phyloP scores from a whole-genome alignment of 1,140 invertebrate genomes.

The Brachionus sp. region DNA sequence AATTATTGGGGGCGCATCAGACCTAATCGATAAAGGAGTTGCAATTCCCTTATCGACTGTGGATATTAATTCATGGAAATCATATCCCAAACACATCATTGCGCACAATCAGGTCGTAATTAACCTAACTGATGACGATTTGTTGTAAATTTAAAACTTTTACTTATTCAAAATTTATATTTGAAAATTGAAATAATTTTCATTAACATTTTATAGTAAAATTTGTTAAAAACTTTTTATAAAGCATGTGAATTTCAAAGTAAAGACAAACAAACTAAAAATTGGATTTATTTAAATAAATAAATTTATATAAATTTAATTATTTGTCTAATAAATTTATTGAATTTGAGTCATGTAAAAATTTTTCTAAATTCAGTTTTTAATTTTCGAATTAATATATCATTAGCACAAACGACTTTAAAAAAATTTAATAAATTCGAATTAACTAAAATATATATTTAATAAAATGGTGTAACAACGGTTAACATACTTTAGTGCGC shows the following conservation, averaged over 20 bases:
- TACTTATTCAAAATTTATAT: background rate
- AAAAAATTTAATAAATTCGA: no score
- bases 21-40: slow-evolving; percentile 45
- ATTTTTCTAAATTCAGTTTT: no score
- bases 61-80: slow-evolving; percentile 46
- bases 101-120: slow-evolving; percentile 46
- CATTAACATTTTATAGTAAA: background rate
- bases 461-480: no score
- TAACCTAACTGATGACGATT: slow-evolving; percentile 46
- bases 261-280: background rate
- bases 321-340: no score
- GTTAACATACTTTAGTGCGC: no score
- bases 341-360: no score
- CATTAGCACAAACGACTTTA: no score
- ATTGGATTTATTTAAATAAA: background rate
- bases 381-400: no score
- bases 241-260: no score
- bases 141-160: background rate
- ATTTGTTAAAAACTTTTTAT: no score
- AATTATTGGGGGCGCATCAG: slow-evolving; percentile 46
- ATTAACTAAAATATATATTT: no score
- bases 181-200: background rate
- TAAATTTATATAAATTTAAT: no score
- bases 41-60: slow-evolving; percentile 45
- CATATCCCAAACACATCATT: slow-evolving; percentile 46